Evolutionary conservation across 1,140 invertebrate species (phyloP).

Genomic region (Stenopsyche tienmushanensis): DNA sequence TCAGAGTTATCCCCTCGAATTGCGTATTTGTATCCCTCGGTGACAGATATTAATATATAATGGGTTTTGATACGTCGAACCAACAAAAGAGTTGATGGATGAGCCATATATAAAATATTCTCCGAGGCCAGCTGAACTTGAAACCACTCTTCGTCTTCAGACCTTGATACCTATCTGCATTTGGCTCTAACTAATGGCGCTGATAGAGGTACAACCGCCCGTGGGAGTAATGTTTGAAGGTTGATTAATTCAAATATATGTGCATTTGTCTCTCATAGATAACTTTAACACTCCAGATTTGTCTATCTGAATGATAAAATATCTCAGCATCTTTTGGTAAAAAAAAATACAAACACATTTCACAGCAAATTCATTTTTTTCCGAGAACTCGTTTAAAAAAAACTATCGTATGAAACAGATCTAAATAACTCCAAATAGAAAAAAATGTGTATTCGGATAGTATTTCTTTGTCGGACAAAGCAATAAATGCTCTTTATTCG

Average conservation of each 20-base stretch:
- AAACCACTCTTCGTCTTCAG: not conserved
- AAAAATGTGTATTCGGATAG: too few species aligned
- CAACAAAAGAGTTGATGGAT: conserved; percentile 20
- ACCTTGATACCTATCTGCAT: conserved; percentile 10
- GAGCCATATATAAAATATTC: conserved; percentile 4
- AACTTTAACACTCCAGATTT: conserved; percentile 25
- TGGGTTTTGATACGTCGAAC: not conserved
- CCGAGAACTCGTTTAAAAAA: too few species aligned
- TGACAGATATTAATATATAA: conserved; percentile 13
- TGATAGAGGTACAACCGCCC: conserved; percentile 6
- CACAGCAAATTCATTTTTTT: too few species aligned
- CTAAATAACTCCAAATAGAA: too few species aligned
- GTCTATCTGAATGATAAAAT: not conserved
- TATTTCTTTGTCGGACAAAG: too few species aligned
- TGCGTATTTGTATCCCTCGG: not conserved
- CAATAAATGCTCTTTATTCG: too few species aligned
- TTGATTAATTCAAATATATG: conserved; percentile 28
- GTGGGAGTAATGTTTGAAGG: conserved; percentile 21
- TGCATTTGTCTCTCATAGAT: conserved; percentile 22
- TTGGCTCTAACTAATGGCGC: conserved; percentile 15
- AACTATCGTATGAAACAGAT: too few species aligned
- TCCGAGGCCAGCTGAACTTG: not conserved
- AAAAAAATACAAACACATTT: too few species aligned
- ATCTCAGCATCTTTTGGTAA: too few species aligned
- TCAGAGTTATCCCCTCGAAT: not conserved